These are phyloP conservation scores for Acanthosepion esculentum DNA, from an alignment of 2,888 invertebrate species.

Conservation along the genomic window DNA sequence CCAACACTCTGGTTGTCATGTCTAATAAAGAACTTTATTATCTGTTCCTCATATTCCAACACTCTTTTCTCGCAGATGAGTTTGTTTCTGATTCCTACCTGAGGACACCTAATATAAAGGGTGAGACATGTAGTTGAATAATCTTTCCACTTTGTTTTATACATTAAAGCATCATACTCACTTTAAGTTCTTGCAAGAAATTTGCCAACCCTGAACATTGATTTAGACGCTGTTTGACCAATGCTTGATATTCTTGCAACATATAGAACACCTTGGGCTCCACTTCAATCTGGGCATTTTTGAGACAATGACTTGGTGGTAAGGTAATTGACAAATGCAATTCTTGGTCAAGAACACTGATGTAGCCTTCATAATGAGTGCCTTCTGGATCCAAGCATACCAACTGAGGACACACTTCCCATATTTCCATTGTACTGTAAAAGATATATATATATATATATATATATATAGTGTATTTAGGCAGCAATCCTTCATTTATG, in stretches of 20 bases:
- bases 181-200: conserved; percentile 58
- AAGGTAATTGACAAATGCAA: neutral
- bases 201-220: conserved; percentile 56
- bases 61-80: too few species aligned
- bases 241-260: conserved; percentile 2
- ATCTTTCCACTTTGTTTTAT: conserved; percentile 53
- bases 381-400: conserved; percentile 54
- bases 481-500: too few species aligned
- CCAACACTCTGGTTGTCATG: too few species aligned
- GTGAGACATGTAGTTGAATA: too few species aligned
- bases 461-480: too few species aligned
- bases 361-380: conserved; percentile 58
- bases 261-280: conserved; percentile 25
- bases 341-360: conserved; percentile 51
- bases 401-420: conserved; percentile 57
- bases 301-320: neutral
- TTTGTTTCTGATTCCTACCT: too few species aligned
- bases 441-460: too few species aligned
- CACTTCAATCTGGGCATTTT: neutral
- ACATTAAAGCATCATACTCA: neutral
- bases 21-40: too few species aligned
- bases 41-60: too few species aligned
- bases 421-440: conserved; percentile 55
- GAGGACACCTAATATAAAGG: too few species aligned
- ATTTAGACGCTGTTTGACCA: conserved; percentile 55